phyloP scores from a whole-genome alignment of 2,888 invertebrate species.

The Rotaria magnacalcarata region DNA sequence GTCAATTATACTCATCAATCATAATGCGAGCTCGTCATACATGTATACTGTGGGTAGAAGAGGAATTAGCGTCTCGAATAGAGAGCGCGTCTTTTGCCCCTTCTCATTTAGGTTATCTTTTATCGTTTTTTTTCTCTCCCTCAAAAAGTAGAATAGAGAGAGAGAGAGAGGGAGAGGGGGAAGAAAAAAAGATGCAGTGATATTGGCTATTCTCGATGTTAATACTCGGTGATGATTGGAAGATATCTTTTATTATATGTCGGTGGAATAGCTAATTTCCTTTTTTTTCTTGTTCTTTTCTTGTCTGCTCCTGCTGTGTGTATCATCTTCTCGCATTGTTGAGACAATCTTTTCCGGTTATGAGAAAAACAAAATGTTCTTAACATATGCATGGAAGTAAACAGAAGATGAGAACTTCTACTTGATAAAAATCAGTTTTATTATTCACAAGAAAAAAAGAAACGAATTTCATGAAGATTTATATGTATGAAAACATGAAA shows the following conservation, averaged over 20 bases:
- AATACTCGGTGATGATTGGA: conserved; percentile 13
- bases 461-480: background rate
- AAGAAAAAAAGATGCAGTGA: background rate
- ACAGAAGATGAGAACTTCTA: background rate
- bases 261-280: conserved; percentile 1
- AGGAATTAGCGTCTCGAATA: conserved; percentile 29
- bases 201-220: conserved; percentile 6
- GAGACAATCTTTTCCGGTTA: conserved; percentile 31
- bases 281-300: background rate
- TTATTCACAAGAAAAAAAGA: background rate
- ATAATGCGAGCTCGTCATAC: conserved; percentile 23
- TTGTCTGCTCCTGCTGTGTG: conserved; percentile 8
- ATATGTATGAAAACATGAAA: background rate
- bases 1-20: conserved; percentile 29
- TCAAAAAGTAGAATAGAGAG: background rate
- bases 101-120: conserved; percentile 31
- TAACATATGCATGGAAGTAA: conserved; percentile 26
- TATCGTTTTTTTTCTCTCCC: background rate
- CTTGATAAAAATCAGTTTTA: background rate
- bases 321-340: conserved; percentile 29
- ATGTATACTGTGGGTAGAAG: background rate
- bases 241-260: conserved; percentile 29
- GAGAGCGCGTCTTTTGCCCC: background rate
- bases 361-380: conserved; percentile 31
- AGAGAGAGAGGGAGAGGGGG: background rate